Evolutionary conservation across 2,797 vertebrate species (phyloP).

Genomic region (Melanogrammus aeglefinus): DNA sequence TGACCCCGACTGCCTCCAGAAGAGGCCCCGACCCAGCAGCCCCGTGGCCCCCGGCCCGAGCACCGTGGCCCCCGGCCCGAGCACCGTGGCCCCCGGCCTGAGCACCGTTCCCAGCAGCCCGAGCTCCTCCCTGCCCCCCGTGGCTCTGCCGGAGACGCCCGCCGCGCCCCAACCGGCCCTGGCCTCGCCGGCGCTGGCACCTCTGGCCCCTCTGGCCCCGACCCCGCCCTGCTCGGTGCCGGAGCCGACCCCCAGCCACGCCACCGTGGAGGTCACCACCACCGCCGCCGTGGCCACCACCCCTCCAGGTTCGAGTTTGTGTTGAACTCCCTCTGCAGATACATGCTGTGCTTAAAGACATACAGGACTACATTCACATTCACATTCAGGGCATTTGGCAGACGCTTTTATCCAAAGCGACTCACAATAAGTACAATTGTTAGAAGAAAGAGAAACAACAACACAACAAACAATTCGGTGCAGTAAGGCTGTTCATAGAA

Average conservation of each 20-base stretch:
- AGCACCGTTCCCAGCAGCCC: conserved; percentile 61
- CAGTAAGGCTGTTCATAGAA: no score
- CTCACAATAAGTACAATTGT: no score
- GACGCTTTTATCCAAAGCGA: no score
- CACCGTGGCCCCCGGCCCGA: conserved; percentile 24
- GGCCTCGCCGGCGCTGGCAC: background rate
- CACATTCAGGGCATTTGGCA: no score
- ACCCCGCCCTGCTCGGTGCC: conserved; percentile 45
- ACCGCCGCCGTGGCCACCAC: conserved; percentile 39
- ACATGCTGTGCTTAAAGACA: background rate
- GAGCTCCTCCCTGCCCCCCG: conserved; percentile 66
- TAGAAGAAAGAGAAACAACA: no score
- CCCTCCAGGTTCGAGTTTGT: conserved; percentile 61
- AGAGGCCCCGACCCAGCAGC: conserved; percentile 68
- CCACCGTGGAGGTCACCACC: conserved; percentile 73
- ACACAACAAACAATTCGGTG: no score
- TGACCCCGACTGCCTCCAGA: conserved; percentile 77
- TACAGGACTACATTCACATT: background rate
- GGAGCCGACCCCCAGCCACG: conserved; percentile 72
- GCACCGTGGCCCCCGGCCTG: conserved; percentile 25
- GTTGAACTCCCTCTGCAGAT: background rate
- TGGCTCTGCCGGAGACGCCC: conserved; percentile 51
- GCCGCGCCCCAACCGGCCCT: conserved; percentile 37
- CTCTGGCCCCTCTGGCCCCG: background rate
- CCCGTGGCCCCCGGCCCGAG: conserved; percentile 54